These are phyloP conservation scores for Neomorphus geoffroyi DNA, from an alignment of 2,797 vertebrate genomes.

Conservation along the genomic window DNA sequence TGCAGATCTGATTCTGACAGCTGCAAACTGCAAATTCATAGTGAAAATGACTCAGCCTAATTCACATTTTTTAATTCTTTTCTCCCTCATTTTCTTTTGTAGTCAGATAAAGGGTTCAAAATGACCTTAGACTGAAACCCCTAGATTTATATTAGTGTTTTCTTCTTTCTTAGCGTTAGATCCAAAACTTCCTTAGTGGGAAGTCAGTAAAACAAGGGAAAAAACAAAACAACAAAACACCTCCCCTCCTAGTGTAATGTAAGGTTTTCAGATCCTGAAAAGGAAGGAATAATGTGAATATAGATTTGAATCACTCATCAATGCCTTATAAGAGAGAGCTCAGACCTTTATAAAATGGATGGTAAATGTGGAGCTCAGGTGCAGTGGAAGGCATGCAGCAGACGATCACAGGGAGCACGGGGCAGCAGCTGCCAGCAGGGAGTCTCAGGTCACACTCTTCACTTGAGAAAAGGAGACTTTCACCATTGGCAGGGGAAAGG, in stretches of 20 bases:
- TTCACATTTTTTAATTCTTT: constrained; percentile 55
- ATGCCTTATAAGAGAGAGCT: not conserved
- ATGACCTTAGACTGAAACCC: constrained; percentile 60
- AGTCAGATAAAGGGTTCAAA: constrained; percentile 29
- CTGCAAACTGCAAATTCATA: constrained; percentile 67
- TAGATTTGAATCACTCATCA: not conserved
- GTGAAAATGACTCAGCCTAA: constrained; percentile 72
- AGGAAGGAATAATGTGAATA: not conserved
- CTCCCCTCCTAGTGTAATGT: not conserved
- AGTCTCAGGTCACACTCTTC: not conserved
- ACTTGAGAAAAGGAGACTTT: not conserved
- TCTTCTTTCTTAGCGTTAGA: not conserved
- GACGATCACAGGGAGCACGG: accelerated
- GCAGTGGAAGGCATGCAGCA: not conserved
- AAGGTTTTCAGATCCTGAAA: not conserved
- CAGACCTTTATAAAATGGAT: not conserved
- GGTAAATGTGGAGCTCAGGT: not conserved
- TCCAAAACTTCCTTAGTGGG: not conserved
- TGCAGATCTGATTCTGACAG: constrained; percentile 67
- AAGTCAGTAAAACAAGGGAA: not conserved
- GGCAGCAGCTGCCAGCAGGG: not conserved
- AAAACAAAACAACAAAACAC: not conserved
- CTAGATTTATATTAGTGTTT: not conserved
- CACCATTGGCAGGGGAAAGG: not conserved
- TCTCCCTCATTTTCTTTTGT: not conserved